Conservation (phyloP, 2,888 invertebrate species). For the Apamea epomidion region DNA sequence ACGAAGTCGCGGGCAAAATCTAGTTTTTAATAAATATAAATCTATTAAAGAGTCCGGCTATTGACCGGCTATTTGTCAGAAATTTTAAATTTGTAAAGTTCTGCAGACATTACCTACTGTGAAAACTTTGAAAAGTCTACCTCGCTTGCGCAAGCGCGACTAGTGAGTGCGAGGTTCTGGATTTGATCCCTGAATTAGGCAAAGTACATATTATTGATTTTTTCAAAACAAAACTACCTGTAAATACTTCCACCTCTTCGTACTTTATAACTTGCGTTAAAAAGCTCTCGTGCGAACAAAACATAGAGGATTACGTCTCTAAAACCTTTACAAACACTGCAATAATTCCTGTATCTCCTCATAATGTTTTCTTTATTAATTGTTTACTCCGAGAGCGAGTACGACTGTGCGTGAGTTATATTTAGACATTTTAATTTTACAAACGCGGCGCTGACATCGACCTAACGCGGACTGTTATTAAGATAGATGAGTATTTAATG, state of each 20-base stretch:
- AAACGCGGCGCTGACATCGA: slow-evolving; percentile 33
- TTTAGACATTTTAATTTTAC: slow-evolving; percentile 52
- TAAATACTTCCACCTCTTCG: not conserved
- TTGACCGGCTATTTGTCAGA: too few relatives aligned
- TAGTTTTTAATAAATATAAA: too few relatives aligned
- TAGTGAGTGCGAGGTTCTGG: not conserved
- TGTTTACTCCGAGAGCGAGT: slow-evolving; percentile 53
- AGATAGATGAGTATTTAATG: slow-evolving; percentile 40
- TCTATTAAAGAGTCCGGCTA: too few relatives aligned
- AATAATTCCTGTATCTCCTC: slow-evolving; percentile 31
- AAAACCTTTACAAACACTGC: slow-evolving; percentile 10
- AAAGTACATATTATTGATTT: not conserved
- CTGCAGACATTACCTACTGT: not conserved
- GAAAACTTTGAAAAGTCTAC: not conserved
- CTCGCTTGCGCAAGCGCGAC: not conserved
- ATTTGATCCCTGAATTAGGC: not conserved
- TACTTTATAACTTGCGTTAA: not conserved
- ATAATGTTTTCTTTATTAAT: slow-evolving; percentile 41
- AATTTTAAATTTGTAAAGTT: not conserved
- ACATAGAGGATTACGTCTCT: not conserved
- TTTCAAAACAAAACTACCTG: not conserved
- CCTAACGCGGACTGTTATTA: slow-evolving; percentile 16
- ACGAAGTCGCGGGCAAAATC: too few relatives aligned
- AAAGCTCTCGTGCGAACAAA: not conserved
- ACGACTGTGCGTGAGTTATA: slow-evolving; percentile 46